Evolutionary conservation across 2,797 vertebrate species (phyloP).

Genomic region (Myotis pilosus): DNA sequence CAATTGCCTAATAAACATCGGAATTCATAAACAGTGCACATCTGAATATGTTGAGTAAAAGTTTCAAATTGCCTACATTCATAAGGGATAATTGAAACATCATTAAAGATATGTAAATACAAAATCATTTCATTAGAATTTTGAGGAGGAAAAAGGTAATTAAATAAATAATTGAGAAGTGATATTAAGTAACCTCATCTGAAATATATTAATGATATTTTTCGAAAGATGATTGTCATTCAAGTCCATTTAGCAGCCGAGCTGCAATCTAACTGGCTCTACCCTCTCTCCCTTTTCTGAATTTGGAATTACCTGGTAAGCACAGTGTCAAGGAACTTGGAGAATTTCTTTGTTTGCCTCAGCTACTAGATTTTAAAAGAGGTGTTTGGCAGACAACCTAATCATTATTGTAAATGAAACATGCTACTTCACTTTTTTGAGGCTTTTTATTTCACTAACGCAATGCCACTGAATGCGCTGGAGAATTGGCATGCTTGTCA

Average conservation of each 20-base stretch:
- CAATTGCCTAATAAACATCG: constrained; percentile 67
- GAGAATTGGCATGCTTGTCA: neutral
- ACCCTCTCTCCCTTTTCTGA: neutral
- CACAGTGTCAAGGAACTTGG: neutral
- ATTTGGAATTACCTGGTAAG: neutral
- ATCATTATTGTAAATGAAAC: neutral
- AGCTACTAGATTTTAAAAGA: neutral
- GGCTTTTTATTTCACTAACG: neutral
- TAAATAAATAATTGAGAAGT: constrained; percentile 49
- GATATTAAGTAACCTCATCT: constrained; percentile 24
- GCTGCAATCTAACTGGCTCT: neutral
- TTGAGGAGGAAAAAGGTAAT: constrained; percentile 44
- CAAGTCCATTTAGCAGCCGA: neutral
- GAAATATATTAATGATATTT: constrained; percentile 55
- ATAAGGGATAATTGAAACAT: constrained; percentile 52
- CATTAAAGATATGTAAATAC: constrained; percentile 60
- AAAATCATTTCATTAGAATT: constrained; percentile 59
- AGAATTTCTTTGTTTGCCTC: neutral
- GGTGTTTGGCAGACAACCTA: neutral
- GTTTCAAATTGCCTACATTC: constrained; percentile 51
- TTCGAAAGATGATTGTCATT: neutral
- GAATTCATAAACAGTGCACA: constrained; percentile 63
- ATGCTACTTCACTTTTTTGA: neutral
- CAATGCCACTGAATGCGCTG: neutral
- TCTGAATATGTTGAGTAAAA: constrained; percentile 47